phyloP scores from a whole-genome alignment of 2,888 invertebrate genomes.

The Drosophila kambysellisi region DNA sequence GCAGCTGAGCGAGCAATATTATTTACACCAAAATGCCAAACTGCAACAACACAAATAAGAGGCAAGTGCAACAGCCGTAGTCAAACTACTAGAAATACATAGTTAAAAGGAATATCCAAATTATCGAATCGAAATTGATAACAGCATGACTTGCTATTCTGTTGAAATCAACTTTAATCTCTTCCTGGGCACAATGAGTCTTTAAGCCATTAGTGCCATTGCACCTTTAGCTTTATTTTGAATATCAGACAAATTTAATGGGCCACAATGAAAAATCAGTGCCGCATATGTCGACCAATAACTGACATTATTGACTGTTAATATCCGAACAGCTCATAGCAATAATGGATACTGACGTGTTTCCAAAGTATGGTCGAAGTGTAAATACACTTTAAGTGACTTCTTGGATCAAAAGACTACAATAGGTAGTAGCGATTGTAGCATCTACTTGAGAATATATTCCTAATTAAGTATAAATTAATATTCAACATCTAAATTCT shows the following conservation, averaged over 20 bases:
- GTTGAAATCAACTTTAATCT: slow-evolving; percentile 7
- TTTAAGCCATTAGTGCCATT: slow-evolving; percentile 25
- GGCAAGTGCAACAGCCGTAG: slow-evolving; percentile 13
- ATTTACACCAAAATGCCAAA: slow-evolving; percentile 61
- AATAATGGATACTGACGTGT: slow-evolving; percentile 18
- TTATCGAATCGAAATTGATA: slow-evolving; percentile 17
- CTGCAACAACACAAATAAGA: slow-evolving; percentile 29
- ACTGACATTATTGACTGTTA: slow-evolving; percentile 77
- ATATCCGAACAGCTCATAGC: slow-evolving; percentile 51
- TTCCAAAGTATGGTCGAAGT: background rate
- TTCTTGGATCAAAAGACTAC: background rate
- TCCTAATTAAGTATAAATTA: background rate
- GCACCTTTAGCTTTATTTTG: slow-evolving; percentile 1
- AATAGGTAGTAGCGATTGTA: background rate
- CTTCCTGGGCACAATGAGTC: slow-evolving; percentile 8
- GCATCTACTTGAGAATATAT: background rate
- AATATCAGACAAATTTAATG: slow-evolving; percentile 47
- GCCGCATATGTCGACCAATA: slow-evolving; percentile 70
- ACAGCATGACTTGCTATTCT: background rate
- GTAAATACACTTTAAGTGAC: slow-evolving; percentile 12
- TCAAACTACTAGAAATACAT: slow-evolving; percentile 1
- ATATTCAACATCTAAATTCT: background rate
- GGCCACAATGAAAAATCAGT: slow-evolving; percentile 63
- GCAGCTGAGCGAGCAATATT: slow-evolving; percentile 53
- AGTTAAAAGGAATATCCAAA: slow-evolving; percentile 14